phyloP scores from a whole-genome alignment of 2,888 invertebrate species.

The Gonocerus acuteangulatus region DNA sequence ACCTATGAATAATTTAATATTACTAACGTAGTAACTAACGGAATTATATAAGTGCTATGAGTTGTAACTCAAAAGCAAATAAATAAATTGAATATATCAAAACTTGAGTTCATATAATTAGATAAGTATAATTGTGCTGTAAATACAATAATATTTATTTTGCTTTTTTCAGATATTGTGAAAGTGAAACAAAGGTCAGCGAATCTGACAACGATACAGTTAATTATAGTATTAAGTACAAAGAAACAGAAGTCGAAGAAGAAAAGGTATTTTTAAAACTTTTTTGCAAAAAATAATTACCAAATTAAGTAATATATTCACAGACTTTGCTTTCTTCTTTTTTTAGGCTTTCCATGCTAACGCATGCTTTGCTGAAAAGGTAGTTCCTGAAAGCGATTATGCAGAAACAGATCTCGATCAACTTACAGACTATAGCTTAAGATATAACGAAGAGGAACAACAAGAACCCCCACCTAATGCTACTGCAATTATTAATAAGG shows the following conservation, averaged over 20 bases:
- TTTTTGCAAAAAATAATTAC: too few species aligned
- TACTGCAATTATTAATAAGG: constrained; percentile 4
- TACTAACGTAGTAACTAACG: too few species aligned
- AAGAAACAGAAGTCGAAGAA: constrained; percentile 31
- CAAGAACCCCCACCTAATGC: constrained; percentile 34
- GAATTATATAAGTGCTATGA: too few species aligned
- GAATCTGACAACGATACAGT: constrained; percentile 30
- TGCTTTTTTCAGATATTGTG: constrained; percentile 30
- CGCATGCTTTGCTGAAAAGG: constrained; percentile 21
- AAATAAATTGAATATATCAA: too few species aligned
- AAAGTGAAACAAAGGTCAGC: constrained; percentile 29
- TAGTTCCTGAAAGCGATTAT: constrained; percentile 42
- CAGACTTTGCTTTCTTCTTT: too few species aligned
- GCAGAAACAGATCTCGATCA: constrained; percentile 87
- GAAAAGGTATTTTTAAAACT: constrained; percentile 23
- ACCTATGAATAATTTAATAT: too few species aligned
- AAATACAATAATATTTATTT: not conserved
- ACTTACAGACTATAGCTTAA: constrained; percentile 83
- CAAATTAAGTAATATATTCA: too few species aligned
- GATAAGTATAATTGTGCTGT: too few species aligned
- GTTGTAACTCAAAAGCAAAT: too few species aligned
- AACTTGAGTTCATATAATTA: too few species aligned
- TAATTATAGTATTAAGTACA: constrained; percentile 36
- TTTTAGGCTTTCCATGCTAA: constrained; percentile 8
- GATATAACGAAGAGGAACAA: constrained; percentile 67